Evolutionary conservation across 2,888 invertebrate species (phyloP), one percentile per base, ranked within the genome.

Genomic region (Mesochorus sp.): DNA sequence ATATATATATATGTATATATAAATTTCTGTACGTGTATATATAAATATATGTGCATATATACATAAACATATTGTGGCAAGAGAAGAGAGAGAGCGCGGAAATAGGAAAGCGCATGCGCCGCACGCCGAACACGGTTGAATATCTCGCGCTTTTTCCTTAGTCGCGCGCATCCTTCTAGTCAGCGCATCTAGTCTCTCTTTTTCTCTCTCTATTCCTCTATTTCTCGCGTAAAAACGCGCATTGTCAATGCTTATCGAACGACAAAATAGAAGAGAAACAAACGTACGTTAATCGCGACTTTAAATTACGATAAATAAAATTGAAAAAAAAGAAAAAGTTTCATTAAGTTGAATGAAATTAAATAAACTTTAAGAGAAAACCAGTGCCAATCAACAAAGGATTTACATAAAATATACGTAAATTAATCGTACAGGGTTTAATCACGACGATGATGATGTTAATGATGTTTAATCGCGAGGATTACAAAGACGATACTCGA

Each of bases 161-260:
- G 62, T 68, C 71, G 76, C 81, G 73, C 49, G 72, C 83, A 78
- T 80, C 82, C 83, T 82, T 85, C 87, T 87, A 87, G 87, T 87
- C 87, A 87, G 82, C 85, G 81, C 81, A 81, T 87, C 55, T 55
- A 59, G 57, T 49, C 37, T 55, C 42, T 31, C 42, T 39, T 53
- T 44, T 28, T 62, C 61, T 34, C 8, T 10, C 8, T 8, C 34
- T 51, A 51, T 26, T 2, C 8, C 12, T 26, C 10, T 21, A 34
- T 24, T 37, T 37, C 21, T 26, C 37, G 24, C 19, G 19, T 1
- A 53, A 42, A 31, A 28, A 31, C 14, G 26, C 4, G 53, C 21
- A 51, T 14, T 12, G 19, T 12, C 28, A 14, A 44, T 26, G 24
- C 24, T 53, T 28, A 21, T 12, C 5, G 1, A 31, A 26, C 21